Conservation (phyloP, 2,888 invertebrate genomes). For the Coecobrya sp. region DNA sequence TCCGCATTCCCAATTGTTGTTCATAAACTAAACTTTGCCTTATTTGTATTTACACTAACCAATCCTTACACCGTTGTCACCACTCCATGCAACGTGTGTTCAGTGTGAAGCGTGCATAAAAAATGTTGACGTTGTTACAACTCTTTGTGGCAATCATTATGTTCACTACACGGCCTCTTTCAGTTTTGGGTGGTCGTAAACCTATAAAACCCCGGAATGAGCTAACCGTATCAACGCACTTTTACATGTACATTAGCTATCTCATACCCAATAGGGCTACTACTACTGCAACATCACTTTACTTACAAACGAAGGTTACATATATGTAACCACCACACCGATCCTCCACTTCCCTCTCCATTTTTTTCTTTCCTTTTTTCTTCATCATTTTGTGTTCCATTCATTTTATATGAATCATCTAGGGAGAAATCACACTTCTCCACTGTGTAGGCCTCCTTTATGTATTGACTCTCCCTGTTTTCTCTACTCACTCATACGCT, state of each 20-base stretch:
- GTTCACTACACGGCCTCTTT: conserved; percentile 35
- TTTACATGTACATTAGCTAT: conserved; percentile 52
- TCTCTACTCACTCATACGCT: not conserved
- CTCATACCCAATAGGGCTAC: conserved; percentile 24
- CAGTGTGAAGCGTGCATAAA: conserved; percentile 2
- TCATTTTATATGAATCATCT: conserved; percentile 74
- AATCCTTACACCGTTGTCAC: not conserved
- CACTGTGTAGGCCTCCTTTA: not conserved
- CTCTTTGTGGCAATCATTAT: conserved; percentile 65
- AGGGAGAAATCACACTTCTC: conserved; percentile 72
- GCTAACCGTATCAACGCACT: conserved; percentile 60
- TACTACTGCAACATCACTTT: not conserved
- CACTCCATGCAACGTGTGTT: not conserved
- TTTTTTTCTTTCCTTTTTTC: conserved; percentile 24
- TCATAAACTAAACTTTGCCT: conserved; percentile 30
- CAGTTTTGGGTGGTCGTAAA: conserved; percentile 54
- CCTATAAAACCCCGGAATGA: conserved; percentile 57
- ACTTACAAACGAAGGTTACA: not conserved
- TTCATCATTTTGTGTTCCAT: conserved; percentile 58
- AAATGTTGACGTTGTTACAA: conserved; percentile 59
- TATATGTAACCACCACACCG: conserved; percentile 51
- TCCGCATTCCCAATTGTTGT: not conserved
- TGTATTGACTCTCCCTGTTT: conserved; percentile 34
- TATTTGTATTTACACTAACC: conserved; percentile 27
- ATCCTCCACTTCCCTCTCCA: conserved; percentile 42